A percentile compares a stretch with the other conserved stretches of the same genome.
Evolutionary conservation across 2,888 invertebrate genomes (phyloP).

Genomic region (Pollenia labialis): DNA sequence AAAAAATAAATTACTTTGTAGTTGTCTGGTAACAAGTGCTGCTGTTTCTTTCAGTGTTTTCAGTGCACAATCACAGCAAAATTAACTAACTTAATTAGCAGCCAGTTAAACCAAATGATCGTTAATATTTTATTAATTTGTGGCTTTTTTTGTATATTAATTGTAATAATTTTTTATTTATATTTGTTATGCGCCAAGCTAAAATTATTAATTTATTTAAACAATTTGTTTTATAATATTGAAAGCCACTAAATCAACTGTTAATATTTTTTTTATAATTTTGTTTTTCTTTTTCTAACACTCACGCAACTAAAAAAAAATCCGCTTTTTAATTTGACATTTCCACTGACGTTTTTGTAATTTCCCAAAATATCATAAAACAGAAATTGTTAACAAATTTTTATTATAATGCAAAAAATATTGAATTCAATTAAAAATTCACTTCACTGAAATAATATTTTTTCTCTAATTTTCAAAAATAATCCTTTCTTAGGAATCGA

Average conservation of each 20-base stretch:
- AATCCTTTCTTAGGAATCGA: neutral
- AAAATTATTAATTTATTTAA: conserved; percentile 11
- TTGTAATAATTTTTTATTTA: conserved; percentile 39
- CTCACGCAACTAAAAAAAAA: conserved; percentile 14
- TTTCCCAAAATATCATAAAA: conserved; percentile 10
- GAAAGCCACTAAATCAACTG: conserved; percentile 16
- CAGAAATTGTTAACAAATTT: neutral
- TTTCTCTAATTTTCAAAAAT: neutral
- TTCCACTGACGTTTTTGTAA: conserved; percentile 49
- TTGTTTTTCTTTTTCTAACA: neutral
- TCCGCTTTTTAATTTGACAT: conserved; percentile 52
- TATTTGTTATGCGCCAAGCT: neutral
- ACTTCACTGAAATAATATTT: neutral
- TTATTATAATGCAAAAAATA: too few relatives aligned
- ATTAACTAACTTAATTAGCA: conserved; percentile 43
- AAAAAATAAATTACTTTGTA: neutral
- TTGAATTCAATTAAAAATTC: neutral
- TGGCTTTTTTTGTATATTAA: conserved; percentile 29
- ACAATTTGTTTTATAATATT: neutral
- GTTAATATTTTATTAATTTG: conserved; percentile 9
- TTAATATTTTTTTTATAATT: conserved; percentile 15
- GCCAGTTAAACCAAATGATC: conserved; percentile 38
- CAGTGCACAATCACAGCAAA: conserved; percentile 31
- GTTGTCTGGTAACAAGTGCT: neutral
- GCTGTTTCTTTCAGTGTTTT: too few relatives aligned